Conservation (phyloP, 2,888 invertebrate species). For the Eupeodes latifasciatus region DNA sequence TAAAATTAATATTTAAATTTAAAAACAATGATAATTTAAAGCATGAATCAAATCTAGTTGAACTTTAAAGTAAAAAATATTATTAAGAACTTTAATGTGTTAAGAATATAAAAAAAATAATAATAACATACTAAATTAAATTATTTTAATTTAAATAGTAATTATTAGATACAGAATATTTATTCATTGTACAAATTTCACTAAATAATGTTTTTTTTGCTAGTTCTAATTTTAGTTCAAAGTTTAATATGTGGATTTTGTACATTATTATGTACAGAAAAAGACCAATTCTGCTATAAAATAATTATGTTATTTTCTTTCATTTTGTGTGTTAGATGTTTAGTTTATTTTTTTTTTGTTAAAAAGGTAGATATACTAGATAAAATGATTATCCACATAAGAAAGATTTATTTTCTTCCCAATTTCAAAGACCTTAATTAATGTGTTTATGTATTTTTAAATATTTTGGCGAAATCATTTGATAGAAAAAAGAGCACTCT, state of each 20-base stretch:
- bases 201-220: not conserved
- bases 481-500: slow-evolving; percentile 29
- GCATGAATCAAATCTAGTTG: too few relatives aligned
- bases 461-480: slow-evolving; percentile 46
- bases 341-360: not conserved
- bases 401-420: not conserved
- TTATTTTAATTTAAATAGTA: too few relatives aligned
- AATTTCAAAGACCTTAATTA: too few relatives aligned
- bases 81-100: too few relatives aligned
- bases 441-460: not conserved
- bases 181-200: not conserved
- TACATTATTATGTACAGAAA: not conserved
- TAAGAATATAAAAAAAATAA: too few relatives aligned
- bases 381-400: slow-evolving; percentile 69
- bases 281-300: not conserved
- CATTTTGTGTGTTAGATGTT: not conserved
- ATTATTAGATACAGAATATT: too few relatives aligned
- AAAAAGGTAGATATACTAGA: slow-evolving; percentile 22
- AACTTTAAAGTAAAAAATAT: too few relatives aligned
- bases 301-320: not conserved
- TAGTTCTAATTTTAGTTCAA: not conserved
- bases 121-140: too few relatives aligned
- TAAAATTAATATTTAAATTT: too few relatives aligned
- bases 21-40: too few relatives aligned
- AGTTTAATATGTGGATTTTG: not conserved